phyloP scores from a whole-genome alignment of 2,797 vertebrate species.

The Centropyge bicolor region DNA sequence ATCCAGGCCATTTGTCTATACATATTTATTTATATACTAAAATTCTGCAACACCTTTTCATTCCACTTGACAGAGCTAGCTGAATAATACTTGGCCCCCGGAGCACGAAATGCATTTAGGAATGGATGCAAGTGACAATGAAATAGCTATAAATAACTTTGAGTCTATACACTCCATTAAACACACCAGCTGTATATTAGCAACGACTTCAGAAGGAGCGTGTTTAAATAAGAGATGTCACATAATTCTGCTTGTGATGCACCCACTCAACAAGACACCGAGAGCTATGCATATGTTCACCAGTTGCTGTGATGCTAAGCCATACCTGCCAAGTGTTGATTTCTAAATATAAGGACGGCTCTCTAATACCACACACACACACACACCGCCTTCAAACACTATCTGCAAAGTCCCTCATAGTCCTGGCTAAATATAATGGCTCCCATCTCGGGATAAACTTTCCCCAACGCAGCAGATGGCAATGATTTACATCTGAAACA shows the following conservation, averaged over 20 bases:
- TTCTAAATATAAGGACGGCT: constrained; percentile 50
- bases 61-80: constrained; percentile 37
- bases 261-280: constrained; percentile 38
- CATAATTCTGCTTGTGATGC: constrained; percentile 35
- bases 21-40: constrained; percentile 52
- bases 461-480: constrained; percentile 71
- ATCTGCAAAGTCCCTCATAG: constrained; percentile 37
- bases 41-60: constrained; percentile 49
- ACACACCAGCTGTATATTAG: constrained; percentile 34
- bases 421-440: constrained; percentile 50
- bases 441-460: constrained; percentile 49
- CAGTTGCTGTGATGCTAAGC: constrained; percentile 42
- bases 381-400: constrained; percentile 41
- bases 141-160: constrained; percentile 43
- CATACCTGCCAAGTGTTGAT: constrained; percentile 53
- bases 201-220: constrained; percentile 3
- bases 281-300: constrained; percentile 54
- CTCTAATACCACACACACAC: constrained; percentile 15
- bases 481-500: constrained; percentile 74
- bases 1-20: constrained; percentile 42
- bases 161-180: constrained; percentile 15
- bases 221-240: constrained; percentile 13
- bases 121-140: constrained; percentile 29
- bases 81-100: constrained; percentile 14
- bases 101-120: constrained; percentile 36